A percentile compares a stretch with the other conserved stretches of the same genome.
Conservation (phyloP, 2,113 vertebrate species). For the Alectura lathami region DNA sequence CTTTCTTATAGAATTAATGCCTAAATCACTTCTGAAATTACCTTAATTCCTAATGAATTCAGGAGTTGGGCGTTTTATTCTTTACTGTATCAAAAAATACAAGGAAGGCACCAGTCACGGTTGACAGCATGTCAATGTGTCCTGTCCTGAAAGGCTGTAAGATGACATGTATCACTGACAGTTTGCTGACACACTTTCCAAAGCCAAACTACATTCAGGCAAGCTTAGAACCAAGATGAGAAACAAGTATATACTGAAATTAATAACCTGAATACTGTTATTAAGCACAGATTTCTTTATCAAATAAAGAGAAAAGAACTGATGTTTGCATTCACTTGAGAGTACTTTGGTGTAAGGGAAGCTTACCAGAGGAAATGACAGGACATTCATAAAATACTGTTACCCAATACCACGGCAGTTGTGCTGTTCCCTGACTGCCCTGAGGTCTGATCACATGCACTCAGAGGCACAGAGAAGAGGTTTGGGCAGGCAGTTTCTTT, state of each 20-base stretch:
- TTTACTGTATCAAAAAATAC: neutral
- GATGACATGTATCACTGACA: neutral
- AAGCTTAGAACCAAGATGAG: neutral
- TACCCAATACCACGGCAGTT: rapidly evolving
- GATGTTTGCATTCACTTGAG: neutral
- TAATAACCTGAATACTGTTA: neutral
- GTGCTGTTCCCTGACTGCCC: neutral
- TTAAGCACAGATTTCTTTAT: neutral
- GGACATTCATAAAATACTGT: neutral
- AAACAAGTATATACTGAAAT: neutral
- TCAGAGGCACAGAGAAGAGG: neutral
- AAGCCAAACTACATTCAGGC: neutral
- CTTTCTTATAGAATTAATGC: neutral
- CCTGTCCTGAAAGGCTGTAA: neutral
- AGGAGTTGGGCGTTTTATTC: neutral
- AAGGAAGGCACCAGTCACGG: neutral
- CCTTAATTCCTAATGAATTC: neutral
- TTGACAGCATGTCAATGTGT: neutral
- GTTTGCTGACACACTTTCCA: neutral
- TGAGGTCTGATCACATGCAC: neutral
- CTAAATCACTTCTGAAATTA: neutral
- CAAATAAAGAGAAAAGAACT: neutral
- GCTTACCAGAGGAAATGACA: neutral
- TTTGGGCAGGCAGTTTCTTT: neutral
- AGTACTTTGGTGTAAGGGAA: neutral